phyloP scores from a whole-genome alignment of 2,888 invertebrate species.

The Byasa hedistus region DNA sequence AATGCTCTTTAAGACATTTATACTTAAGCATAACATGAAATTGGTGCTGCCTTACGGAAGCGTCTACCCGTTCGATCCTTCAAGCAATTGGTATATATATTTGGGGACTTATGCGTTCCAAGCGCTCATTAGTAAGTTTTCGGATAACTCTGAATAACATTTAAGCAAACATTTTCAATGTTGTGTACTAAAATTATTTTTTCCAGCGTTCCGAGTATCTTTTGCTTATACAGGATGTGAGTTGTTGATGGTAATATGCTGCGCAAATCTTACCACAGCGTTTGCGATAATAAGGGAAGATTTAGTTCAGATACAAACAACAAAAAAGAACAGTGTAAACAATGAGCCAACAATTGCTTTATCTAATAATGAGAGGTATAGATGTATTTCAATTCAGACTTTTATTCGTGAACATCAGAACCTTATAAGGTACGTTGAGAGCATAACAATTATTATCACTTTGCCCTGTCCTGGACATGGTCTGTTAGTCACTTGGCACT shows the following conservation, averaged over 20 bases:
- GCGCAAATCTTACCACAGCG: slow-evolving; percentile 49
- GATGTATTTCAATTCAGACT: slow-evolving; percentile 34
- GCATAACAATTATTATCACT: neutral
- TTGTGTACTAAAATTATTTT: neutral
- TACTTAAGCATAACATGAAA: slow-evolving; percentile 43
- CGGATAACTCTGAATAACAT: neutral
- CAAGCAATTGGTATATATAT: slow-evolving; percentile 48
- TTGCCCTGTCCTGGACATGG: neutral
- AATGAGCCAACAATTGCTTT: neutral
- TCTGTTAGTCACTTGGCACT: too few species aligned
- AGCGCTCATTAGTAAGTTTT: slow-evolving; percentile 49
- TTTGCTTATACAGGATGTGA: slow-evolving; percentile 49
- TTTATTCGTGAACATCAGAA: slow-evolving; percentile 51
- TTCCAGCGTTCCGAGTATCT: slow-evolving; percentile 48
- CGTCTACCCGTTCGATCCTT: slow-evolving; percentile 50
- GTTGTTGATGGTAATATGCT: slow-evolving; percentile 49
- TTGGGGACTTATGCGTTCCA: slow-evolving; percentile 49
- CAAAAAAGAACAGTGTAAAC: slow-evolving; percentile 19
- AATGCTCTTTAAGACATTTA: slow-evolving; percentile 42
- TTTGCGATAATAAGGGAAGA: slow-evolving; percentile 54
- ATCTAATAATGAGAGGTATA: slow-evolving; percentile 3
- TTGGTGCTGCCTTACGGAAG: slow-evolving; percentile 49
- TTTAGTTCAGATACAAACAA: slow-evolving; percentile 39
- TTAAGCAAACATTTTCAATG: neutral
- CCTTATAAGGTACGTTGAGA: slow-evolving; percentile 44